Evolutionary conservation across 2,113 vertebrate species (phyloP), one percentile per base, ranked within the genome.

Genomic region (Entelurus aequoreus): DNA sequence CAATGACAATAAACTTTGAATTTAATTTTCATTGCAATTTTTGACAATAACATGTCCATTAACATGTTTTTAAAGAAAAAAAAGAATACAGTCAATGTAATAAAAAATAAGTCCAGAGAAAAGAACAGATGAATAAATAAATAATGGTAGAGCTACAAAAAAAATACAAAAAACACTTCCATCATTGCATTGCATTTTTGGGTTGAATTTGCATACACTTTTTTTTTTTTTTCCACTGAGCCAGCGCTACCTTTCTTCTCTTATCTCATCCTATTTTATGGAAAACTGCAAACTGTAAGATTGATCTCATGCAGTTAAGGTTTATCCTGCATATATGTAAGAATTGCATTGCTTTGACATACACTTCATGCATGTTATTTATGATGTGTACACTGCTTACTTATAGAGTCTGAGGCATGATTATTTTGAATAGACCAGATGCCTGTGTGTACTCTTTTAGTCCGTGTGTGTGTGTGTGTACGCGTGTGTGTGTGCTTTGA

Each of bases 351-450:
- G 28, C 21, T 62, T 75, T 68, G 60, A 62, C 52, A 63, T 69
- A 63, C 63, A 71, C 64, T 56, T 62, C 44, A 66, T 74, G 60
- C 65, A 65, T 60, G 38, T 72, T 66, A 70, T 55, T 72, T 72
- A 66, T 63, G 48, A 60, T 6, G 53, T 44, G 54, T 69, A 42
- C 46, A n/a, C 69, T 83, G 70, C 78, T 78, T 82, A 73, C 58
- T 78, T 55, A 65, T 55, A 65, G 48, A 60, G 49, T 74, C 51
- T 65, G 60, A 69, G 37, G 62, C 69, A 40, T 82, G 71, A 81
- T 83, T 84, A 74, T 72, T 87, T 78, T 75, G 74, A 87, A 72
- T 74, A 64, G 63, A 65, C 56, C 50, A 65, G 65, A 68, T 78
- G 66, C 52, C 47, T 55, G 49, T 64, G 44, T 64, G 36, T 40